These are phyloP conservation scores for Machimus rusticus DNA, from an alignment of 2,888 invertebrate species.

Conservation along the genomic window DNA sequence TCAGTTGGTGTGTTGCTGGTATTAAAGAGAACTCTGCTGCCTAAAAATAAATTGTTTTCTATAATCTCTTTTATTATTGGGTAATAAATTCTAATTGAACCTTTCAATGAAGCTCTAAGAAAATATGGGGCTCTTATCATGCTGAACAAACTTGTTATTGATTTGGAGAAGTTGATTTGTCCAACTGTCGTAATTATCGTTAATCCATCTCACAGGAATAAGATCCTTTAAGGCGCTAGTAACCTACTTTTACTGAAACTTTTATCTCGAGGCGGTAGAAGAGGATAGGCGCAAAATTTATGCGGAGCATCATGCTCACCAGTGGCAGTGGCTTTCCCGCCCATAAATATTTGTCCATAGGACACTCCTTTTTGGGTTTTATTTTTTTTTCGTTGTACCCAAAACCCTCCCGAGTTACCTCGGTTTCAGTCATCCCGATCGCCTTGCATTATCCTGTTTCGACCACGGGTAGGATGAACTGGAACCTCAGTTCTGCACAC, in stretches of 20 bases:
- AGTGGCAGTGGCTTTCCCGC: not conserved
- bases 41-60: too few relatives aligned
- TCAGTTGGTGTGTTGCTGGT: too few relatives aligned
- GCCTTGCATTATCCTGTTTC: constrained; percentile 12
- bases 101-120: too few relatives aligned
- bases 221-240: not conserved
- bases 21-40: too few relatives aligned
- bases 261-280: not conserved
- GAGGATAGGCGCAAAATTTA: not conserved
- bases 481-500: constrained; percentile 24
- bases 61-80: too few relatives aligned
- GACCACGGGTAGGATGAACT: not conserved
- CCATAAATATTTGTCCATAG: constrained; percentile 26
- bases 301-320: not conserved
- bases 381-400: not conserved
- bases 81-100: too few relatives aligned
- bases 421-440: not conserved
- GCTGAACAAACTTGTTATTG: not conserved
- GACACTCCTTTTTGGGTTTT: not conserved
- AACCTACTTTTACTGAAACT: not conserved
- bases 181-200: not conserved
- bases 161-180: not conserved
- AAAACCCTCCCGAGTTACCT: not conserved
- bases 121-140: not conserved
- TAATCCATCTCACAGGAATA: not conserved